phyloP scores from a whole-genome alignment of 2,888 invertebrate genomes.

The Cylloceria caligata region DNA sequence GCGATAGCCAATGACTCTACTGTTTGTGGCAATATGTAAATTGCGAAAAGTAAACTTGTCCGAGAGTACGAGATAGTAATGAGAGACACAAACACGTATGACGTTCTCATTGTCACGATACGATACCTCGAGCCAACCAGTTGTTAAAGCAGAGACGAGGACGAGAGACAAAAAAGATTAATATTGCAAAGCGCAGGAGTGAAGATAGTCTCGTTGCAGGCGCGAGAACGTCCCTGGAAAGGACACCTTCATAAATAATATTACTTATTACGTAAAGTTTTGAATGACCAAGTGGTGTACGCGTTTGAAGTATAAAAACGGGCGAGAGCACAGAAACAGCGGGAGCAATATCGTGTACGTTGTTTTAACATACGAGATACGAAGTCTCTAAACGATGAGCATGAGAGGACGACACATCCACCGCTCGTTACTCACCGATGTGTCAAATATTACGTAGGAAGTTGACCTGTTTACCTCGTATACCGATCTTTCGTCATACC shows the following conservation, averaged over 20 bases:
- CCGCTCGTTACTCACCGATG: constrained; percentile 31
- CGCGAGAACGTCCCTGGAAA: constrained; percentile 38
- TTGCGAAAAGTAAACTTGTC: constrained; percentile 29
- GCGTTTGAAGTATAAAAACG: neutral
- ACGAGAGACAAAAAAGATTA: constrained; percentile 34
- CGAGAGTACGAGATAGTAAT: neutral
- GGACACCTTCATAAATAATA: constrained; percentile 50
- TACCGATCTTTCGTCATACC: constrained; percentile 51
- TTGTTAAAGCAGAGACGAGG: neutral
- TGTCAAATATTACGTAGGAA: constrained; percentile 64
- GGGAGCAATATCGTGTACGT: constrained; percentile 19
- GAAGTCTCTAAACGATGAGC: constrained; percentile 14
- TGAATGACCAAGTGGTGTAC: constrained; percentile 10
- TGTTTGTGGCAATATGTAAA: neutral
- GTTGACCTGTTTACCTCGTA: constrained; percentile 62
- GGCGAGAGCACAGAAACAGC: neutral
- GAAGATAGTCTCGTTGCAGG: constrained; percentile 44
- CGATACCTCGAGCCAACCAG: neutral
- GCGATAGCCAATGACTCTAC: neutral
- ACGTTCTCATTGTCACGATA: constrained; percentile 21
- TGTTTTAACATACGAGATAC: constrained; percentile 16
- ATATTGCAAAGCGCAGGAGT: constrained; percentile 36
- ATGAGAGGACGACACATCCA: neutral
- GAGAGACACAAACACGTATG: constrained; percentile 7
- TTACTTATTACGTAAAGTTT: constrained; percentile 49